A percentile compares a stretch with the other conserved stretches of the same genome.
These are phyloP conservation scores for Kuschelorhynchus macadamiae DNA, from an alignment of 2,888 invertebrate genomes.

Conservation along the genomic window DNA sequence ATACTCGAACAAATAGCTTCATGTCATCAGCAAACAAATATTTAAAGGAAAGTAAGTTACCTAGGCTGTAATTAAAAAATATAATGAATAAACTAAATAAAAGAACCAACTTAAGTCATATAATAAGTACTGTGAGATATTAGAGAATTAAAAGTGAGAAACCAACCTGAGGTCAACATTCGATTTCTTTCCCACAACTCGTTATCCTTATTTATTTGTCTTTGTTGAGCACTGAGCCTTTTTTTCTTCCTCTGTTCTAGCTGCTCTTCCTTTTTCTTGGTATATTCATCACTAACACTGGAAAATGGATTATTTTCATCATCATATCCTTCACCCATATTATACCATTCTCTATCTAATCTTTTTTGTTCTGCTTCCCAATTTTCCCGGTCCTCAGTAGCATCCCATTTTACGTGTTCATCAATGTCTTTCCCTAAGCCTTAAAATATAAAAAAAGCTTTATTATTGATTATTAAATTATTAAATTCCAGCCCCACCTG, in stretches of 20 bases:
- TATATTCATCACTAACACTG: constrained; percentile 91
- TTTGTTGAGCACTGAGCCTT: constrained; percentile 93
- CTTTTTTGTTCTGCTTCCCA: constrained; percentile 94
- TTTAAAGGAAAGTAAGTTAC: too few relatives aligned
- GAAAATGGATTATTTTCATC: constrained; percentile 95
- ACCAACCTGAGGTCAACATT: constrained; percentile 86
- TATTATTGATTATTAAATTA: constrained; percentile 1
- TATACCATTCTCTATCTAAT: constrained; percentile 97
- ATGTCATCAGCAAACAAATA: too few relatives aligned
- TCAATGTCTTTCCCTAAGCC: constrained; percentile 30
- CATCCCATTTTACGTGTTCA: constrained; percentile 75
- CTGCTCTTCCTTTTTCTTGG: constrained; percentile 93
- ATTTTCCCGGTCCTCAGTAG: constrained; percentile 81
- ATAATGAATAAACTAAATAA: too few relatives aligned
- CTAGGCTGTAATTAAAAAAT: too few relatives aligned
- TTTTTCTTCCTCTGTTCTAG: constrained; percentile 91
- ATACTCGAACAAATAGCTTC: too few relatives aligned
- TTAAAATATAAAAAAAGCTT: constrained; percentile 6
- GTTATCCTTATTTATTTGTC: constrained; percentile 98
- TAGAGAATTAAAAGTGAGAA: too few relatives aligned
- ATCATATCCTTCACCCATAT: constrained; percentile 93
- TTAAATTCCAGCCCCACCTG: constrained; percentile 61
- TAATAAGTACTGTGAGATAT: too few relatives aligned
- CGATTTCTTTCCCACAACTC: constrained; percentile 99
- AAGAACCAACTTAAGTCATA: too few relatives aligned